Evolutionary conservation across 2,888 invertebrate species (phyloP).

Genomic region (Phragmatobia fuliginosa): DNA sequence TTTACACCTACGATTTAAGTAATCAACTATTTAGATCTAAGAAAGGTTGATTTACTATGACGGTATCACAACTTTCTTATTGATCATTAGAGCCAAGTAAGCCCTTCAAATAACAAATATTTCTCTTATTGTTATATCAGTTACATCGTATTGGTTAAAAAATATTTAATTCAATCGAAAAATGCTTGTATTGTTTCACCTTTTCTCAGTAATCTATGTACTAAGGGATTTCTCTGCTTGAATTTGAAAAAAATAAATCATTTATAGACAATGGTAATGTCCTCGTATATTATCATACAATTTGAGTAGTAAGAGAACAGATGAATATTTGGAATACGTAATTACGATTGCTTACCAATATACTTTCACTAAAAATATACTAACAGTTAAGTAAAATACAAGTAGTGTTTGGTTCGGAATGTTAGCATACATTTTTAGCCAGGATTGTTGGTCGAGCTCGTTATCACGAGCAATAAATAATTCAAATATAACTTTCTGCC

Average conservation of each 20-base stretch:
- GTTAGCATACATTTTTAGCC: constrained; percentile 74
- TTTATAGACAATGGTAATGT: background rate
- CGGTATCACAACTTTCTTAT: no score
- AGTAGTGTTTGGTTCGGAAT: constrained; percentile 61
- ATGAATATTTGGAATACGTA: constrained; percentile 29
- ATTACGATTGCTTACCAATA: constrained; percentile 41
- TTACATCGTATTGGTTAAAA: no score
- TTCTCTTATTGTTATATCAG: background rate
- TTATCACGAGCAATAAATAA: constrained; percentile 72
- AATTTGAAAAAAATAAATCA: background rate
- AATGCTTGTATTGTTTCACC: no score
- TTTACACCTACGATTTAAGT: no score
- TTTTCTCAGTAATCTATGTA: no score
- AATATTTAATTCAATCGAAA: no score
- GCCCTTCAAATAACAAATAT: no score
- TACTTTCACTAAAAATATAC: constrained; percentile 49
- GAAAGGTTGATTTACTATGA: no score
- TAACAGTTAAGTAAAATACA: constrained; percentile 54
- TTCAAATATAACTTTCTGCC: constrained; percentile 65
- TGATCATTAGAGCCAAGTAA: background rate
- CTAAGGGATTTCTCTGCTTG: background rate
- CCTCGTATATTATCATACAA: constrained; percentile 6
- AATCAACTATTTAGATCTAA: no score
- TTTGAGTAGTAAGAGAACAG: constrained; percentile 17
- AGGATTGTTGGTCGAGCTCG: constrained; percentile 70